A percentile compares a stretch with the other conserved stretches of the same genome.
Conservation (phyloP, 2,888 invertebrate species). For the Operophtera brumata region DNA sequence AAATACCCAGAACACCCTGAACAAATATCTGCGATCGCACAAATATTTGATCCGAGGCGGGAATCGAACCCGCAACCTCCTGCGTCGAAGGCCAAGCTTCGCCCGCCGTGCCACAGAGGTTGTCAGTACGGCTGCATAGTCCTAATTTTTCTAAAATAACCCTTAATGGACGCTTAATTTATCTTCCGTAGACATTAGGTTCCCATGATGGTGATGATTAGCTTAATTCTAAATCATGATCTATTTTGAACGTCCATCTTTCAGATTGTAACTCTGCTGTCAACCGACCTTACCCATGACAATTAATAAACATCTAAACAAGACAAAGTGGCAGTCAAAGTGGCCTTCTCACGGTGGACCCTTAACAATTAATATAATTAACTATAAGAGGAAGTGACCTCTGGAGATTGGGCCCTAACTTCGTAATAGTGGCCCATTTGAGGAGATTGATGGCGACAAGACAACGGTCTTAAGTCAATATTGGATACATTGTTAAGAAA, state of each 20-base stretch:
- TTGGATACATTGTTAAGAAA: constrained; percentile 53
- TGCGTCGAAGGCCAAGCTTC: too few relatives aligned
- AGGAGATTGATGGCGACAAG: constrained; percentile 74
- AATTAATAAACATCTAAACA: constrained; percentile 31
- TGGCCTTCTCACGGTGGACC: constrained; percentile 34
- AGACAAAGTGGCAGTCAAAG: constrained; percentile 34
- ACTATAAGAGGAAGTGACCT: constrained; percentile 77
- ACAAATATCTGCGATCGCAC: too few relatives aligned
- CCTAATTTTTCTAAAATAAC: too few relatives aligned
- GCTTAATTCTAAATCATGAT: too few relatives aligned
- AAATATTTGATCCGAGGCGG: too few relatives aligned
- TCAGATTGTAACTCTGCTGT: background rate
- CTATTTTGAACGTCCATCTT: background rate
- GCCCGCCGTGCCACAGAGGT: too few relatives aligned
- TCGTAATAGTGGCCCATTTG: constrained; percentile 69
- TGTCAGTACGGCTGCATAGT: too few relatives aligned
- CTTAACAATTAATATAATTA: constrained; percentile 76
- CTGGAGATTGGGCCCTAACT: constrained; percentile 67
- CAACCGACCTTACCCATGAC: constrained; percentile 9
- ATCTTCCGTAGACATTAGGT: too few relatives aligned
- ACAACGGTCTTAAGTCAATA: constrained; percentile 69
- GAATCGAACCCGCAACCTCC: too few relatives aligned
- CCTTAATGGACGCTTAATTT: too few relatives aligned
- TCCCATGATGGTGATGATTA: too few relatives aligned
- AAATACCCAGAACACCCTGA: too few relatives aligned